Evolutionary conservation across 2,888 invertebrate species (phyloP).

Genomic region (Rhingia campestris): DNA sequence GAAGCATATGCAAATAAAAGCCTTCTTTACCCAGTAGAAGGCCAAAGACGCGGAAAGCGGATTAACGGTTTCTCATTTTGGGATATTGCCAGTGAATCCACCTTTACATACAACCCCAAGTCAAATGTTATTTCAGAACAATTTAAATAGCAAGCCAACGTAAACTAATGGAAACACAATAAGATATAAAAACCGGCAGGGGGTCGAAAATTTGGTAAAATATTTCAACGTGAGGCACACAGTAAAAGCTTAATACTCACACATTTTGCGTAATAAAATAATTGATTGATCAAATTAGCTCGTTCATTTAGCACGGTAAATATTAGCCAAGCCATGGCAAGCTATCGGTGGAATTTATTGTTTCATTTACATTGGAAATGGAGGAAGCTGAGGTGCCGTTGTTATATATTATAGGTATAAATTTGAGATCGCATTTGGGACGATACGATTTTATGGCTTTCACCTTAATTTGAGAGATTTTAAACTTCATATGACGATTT

Average conservation of each 20-base stretch:
- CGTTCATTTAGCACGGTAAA: constrained; percentile 17
- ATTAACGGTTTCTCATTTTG: constrained; percentile 49
- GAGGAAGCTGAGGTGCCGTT: background rate
- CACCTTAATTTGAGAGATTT: too few species aligned
- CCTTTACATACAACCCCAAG: constrained; percentile 10
- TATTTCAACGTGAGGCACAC: background rate
- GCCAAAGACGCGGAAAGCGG: constrained; percentile 37
- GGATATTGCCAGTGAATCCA: constrained; percentile 43
- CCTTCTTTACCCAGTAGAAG: background rate
- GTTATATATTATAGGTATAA: background rate
- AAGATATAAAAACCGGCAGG: too few species aligned
- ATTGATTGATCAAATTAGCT: constrained; percentile 32
- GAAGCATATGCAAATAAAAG: background rate
- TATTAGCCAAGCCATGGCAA: constrained; percentile 11
- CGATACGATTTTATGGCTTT: too few species aligned
- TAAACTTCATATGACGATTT: too few species aligned
- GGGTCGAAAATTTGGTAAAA: background rate
- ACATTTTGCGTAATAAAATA: constrained; percentile 8
- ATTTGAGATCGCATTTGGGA: background rate
- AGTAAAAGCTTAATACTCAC: background rate
- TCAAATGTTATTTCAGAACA: constrained; percentile 20
- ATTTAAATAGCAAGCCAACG: constrained; percentile 3
- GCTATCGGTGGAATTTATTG: background rate
- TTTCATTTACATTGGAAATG: constrained; percentile 1
- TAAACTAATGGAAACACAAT: background rate